Evolutionary conservation across 2,113 vertebrate genomes (phyloP).

Genomic region (Genyomyrus donnyi): DNA sequence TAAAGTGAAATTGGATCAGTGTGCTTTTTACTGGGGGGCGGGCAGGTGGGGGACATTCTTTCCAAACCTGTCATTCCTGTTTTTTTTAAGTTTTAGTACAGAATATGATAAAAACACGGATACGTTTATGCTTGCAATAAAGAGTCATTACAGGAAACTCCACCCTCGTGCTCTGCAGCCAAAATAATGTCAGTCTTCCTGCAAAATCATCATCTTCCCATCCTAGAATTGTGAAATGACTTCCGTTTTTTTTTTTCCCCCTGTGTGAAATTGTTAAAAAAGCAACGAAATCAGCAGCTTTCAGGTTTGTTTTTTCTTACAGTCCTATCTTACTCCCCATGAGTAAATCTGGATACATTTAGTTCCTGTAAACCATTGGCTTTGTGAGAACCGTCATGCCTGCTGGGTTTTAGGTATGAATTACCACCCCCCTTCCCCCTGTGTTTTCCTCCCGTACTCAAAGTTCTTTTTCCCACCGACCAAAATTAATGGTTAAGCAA

Average conservation of each 20-base stretch:
- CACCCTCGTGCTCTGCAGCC: background rate
- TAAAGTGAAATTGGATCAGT: background rate
- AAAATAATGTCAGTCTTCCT: background rate
- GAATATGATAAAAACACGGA: background rate
- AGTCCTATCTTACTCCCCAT: background rate
- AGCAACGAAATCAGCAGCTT: background rate
- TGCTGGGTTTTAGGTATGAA: background rate
- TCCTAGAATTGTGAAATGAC: background rate
- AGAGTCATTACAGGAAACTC: background rate
- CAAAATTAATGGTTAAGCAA: background rate
- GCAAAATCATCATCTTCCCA: background rate
- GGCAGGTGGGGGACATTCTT: background rate
- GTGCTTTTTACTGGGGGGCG: background rate
- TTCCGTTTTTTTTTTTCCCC: background rate
- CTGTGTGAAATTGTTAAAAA: background rate
- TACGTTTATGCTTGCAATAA: background rate
- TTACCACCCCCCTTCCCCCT: background rate
- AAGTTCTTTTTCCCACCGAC: background rate
- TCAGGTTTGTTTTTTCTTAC: background rate
- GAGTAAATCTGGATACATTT: background rate
- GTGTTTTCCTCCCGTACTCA: background rate
- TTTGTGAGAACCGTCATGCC: background rate
- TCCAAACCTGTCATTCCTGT: background rate
- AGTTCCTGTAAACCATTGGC: background rate
- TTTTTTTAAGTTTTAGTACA: background rate